Base-by-base conservation (phyloP, 1,140 invertebrate species). In the Zophobas morio region DNA sequence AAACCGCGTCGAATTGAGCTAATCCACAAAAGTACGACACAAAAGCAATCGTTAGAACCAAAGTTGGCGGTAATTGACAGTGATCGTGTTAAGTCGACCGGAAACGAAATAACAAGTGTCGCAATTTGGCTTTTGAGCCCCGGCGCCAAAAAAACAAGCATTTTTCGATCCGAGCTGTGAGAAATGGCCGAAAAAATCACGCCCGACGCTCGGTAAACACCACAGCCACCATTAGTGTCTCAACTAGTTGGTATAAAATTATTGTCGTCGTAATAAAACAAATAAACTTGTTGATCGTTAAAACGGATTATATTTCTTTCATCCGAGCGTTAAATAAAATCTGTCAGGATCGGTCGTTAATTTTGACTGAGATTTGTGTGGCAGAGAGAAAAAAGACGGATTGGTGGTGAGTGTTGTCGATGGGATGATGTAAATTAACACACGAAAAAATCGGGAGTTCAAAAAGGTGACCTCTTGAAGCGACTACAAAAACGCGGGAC, bases 1-100 rank as follows among this genome's bases (percentile, higher is more conserved):
- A 54, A 76, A 40, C 57, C 36, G 8, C 54, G 73, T 54, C 34
- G 75, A 51, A 76, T 76, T 76, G 75, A 71, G 66, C 75, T 76
- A 76, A 76, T 76, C 75, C 46, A 8, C 32, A 76, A 70, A 76
- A 76, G 63, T 60, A 53, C 75, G 60, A 71, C 75, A 76, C 75
- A 76, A 76, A 76, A 71, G 75, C 63, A 76, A 71, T 76, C 63
- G 75, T 76, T 76, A 76, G 75, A 71, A 66, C 8, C 47, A 36
- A 47, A 76, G 34, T 75, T 36, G 56, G 36, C 42, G 66, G 60
- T 76, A 76, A 76, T 76, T 76, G 75, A 76, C 75, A 76, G 33
- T 54, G 74, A 70, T 54, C 57, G 47, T 34, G 60, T 63, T 70
- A 76, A 71, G 66, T 76, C 75, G 60, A 57, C 51, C 47, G 75